These are phyloP conservation scores for Peromyscus nudipes DNA, from an alignment of 2,797 vertebrate species.

Conservation along the genomic window DNA sequence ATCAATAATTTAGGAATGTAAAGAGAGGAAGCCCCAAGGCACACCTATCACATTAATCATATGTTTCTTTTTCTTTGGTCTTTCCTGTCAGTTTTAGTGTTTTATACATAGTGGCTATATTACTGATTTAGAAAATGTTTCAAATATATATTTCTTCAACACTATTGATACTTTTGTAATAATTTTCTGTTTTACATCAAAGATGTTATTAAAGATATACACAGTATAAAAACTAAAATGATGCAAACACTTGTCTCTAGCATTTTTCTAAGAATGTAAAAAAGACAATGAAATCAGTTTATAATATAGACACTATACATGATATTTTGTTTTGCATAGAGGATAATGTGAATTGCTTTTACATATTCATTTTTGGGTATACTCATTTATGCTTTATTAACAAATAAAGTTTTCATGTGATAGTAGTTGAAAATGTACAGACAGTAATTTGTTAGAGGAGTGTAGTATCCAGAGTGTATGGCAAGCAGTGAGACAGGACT, in stretches of 20 bases:
- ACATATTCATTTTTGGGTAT: not conserved
- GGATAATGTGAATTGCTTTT: not conserved
- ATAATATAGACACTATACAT: conserved; percentile 25
- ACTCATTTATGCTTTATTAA: not conserved
- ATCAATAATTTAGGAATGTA: not conserved
- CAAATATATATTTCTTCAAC: not conserved
- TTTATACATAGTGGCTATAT: not conserved
- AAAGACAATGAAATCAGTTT: not conserved
- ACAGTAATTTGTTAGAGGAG: not conserved
- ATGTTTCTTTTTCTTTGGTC: not conserved
- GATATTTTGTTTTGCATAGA: not conserved
- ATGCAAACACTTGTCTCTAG: not conserved
- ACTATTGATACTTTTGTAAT: not conserved
- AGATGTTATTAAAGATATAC: not conserved
- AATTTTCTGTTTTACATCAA: conserved; percentile 3
- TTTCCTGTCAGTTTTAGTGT: not conserved
- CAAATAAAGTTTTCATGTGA: not conserved
- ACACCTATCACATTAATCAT: not conserved
- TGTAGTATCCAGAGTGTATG: not conserved
- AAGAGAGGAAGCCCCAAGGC: not conserved
- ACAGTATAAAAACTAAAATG: not conserved
- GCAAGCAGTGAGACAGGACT: not conserved
- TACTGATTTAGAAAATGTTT: not conserved
- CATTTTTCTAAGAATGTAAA: not conserved
- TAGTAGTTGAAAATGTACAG: not conserved